Percentiles rank a stretch among this genome's conserved stretches.
phyloP scores from a whole-genome alignment of 2,113 vertebrate species.

The Syngnathus scovelli region DNA sequence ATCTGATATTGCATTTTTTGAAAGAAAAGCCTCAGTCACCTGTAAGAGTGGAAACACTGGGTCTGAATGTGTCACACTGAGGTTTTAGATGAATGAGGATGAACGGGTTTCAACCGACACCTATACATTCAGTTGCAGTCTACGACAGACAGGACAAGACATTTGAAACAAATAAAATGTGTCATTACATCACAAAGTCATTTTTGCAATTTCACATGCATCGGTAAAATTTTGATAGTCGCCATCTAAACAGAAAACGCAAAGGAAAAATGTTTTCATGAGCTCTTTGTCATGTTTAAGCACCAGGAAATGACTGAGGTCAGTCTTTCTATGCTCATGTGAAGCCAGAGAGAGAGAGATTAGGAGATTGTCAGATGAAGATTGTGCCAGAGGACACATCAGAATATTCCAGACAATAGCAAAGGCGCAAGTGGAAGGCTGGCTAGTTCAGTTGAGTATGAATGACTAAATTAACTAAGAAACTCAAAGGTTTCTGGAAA shows the following conservation, averaged over 20 bases:
- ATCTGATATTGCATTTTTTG: constrained; percentile 48
- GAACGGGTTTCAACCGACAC: constrained; percentile 7
- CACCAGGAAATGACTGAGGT: constrained; percentile 26
- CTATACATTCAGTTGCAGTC: not conserved
- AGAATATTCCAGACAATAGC: constrained; percentile 11
- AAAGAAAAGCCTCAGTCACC: constrained; percentile 37
- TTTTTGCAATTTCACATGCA: not conserved
- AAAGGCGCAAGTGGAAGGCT: not conserved
- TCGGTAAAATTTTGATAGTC: not conserved
- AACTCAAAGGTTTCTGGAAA: not conserved
- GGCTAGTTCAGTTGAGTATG: not conserved
- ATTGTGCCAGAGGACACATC: not conserved
- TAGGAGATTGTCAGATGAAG: constrained; percentile 1
- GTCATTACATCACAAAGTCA: not conserved
- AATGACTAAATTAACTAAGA: not conserved
- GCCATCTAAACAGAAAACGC: not conserved
- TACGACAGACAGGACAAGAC: not conserved
- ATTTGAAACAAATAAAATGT: not conserved
- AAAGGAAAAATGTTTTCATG: not conserved
- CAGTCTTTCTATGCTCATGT: not conserved
- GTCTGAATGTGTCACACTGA: constrained; percentile 21
- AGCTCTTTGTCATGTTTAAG: not conserved
- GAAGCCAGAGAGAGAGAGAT: not conserved
- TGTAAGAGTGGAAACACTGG: constrained; percentile 32
- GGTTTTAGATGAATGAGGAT: constrained; percentile 5